phyloP scores from a whole-genome alignment of 2,888 invertebrate genomes.

The Pachymerium ferrugineum region DNA sequence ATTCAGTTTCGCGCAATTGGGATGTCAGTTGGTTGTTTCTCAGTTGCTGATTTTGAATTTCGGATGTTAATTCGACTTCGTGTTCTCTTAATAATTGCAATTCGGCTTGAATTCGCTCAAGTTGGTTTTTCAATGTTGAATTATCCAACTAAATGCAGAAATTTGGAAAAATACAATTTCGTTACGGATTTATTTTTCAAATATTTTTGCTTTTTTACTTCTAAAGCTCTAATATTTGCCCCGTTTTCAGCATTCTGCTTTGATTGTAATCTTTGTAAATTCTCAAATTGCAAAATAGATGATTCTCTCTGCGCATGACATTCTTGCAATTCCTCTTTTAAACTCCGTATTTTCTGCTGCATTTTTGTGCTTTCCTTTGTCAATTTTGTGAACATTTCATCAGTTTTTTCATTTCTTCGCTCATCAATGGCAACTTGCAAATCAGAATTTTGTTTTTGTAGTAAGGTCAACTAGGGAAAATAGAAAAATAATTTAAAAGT shows the following conservation, averaged over 20 bases:
- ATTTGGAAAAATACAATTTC: background rate
- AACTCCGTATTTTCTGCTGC: background rate
- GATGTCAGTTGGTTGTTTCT: background rate
- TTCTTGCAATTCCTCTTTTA: background rate
- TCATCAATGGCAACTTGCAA: background rate
- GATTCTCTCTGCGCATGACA: background rate
- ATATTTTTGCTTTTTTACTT: too few species aligned
- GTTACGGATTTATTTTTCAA: background rate
- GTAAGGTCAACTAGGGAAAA: background rate
- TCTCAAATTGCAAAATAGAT: background rate
- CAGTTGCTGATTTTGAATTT: background rate
- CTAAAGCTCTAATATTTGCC: background rate
- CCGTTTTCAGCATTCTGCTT: background rate
- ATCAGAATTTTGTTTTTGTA: slow-evolving; percentile 2
- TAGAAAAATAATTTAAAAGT: background rate
- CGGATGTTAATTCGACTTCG: background rate
- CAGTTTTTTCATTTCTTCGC: background rate
- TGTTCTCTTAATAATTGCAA: background rate
- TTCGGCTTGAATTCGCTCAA: background rate
- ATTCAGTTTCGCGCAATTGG: background rate
- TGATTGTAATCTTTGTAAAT: background rate
- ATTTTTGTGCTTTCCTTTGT: background rate
- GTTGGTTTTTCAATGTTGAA: background rate
- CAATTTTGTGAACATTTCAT: background rate
- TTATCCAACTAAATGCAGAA: background rate